Percentiles rank a stretch among this genome's conserved stretches.
phyloP scores from a whole-genome alignment of 2,888 invertebrate species.

The Ferdinandea cuprea region DNA sequence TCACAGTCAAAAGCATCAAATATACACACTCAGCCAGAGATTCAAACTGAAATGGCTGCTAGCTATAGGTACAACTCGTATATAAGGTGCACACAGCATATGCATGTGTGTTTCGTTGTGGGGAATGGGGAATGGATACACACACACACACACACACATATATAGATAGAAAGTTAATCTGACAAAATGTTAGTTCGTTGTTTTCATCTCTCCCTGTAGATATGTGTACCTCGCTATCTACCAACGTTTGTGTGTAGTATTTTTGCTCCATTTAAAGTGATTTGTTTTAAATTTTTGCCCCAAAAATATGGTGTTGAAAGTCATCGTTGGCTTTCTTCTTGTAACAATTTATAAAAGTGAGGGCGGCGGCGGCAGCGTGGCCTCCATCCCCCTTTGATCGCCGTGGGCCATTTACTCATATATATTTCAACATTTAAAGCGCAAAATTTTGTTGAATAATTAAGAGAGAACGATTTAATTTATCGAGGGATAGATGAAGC shows the following conservation, averaged over 20 bases:
- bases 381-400: too few species aligned
- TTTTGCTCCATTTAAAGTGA: conserved; percentile 67
- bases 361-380: conserved; percentile 1
- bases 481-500: background rate
- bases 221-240: conserved; percentile 55
- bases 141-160: conserved; percentile 4
- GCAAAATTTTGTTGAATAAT: conserved; percentile 63
- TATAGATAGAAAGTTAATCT: conserved; percentile 70
- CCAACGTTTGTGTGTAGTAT: conserved; percentile 29
- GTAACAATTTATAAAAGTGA: background rate
- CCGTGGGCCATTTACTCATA: conserved; percentile 59
- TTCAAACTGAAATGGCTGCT: conserved; percentile 51
- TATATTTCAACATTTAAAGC: conserved; percentile 64
- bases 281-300: conserved; percentile 45
- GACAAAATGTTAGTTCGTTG: conserved; percentile 62
- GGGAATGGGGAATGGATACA: conserved; percentile 5
- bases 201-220: conserved; percentile 58
- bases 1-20: conserved; percentile 17
- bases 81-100: conserved; percentile 47
- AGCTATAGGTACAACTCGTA: conserved; percentile 24
- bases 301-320: conserved; percentile 43
- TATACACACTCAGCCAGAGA: conserved; percentile 16
- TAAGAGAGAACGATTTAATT: conserved; percentile 58
- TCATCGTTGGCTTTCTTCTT: conserved; percentile 4
- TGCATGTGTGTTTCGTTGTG: background rate